phyloP scores from a whole-genome alignment of 2,888 invertebrate genomes.

The Lamproptera curius region DNA sequence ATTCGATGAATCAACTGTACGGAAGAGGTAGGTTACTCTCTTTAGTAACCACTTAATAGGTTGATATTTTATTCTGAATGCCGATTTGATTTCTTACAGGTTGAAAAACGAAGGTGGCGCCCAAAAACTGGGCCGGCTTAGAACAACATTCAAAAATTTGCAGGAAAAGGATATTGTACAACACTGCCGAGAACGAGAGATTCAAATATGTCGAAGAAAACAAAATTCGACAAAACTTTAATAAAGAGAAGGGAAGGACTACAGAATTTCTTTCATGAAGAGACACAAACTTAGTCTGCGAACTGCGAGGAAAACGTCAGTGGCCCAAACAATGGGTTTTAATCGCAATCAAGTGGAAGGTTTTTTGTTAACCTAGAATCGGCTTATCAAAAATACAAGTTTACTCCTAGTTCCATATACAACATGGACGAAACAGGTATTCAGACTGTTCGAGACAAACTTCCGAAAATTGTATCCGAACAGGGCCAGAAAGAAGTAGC shows the following conservation, averaged over 20 bases:
- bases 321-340: constrained; percentile 7
- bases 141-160: constrained; percentile 14
- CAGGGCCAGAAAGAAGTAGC: constrained; percentile 22
- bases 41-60: no score
- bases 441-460: constrained; percentile 1
- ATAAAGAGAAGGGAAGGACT: constrained; percentile 16
- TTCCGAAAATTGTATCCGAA: constrained; percentile 10
- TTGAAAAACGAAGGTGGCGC: constrained; percentile 12
- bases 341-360: constrained; percentile 1
- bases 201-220: constrained; percentile 15
- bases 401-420: constrained; percentile 15
- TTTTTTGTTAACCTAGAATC: constrained; percentile 14
- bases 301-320: constrained; percentile 10
- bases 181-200: constrained; percentile 13
- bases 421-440: constrained; percentile 1
- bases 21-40: no score
- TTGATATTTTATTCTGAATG: not conserved
- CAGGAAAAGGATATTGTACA: constrained; percentile 15
- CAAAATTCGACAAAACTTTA: constrained; percentile 17
- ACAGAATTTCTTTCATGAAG: constrained; percentile 6
- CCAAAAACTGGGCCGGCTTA: constrained; percentile 14
- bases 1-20: no score
- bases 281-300: constrained; percentile 11
- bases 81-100: not conserved
- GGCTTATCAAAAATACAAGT: constrained; percentile 15